Evolutionary conservation across 1,140 invertebrate genomes (phyloP).

Genomic region (Phymorhynchus buccinoides): DNA sequence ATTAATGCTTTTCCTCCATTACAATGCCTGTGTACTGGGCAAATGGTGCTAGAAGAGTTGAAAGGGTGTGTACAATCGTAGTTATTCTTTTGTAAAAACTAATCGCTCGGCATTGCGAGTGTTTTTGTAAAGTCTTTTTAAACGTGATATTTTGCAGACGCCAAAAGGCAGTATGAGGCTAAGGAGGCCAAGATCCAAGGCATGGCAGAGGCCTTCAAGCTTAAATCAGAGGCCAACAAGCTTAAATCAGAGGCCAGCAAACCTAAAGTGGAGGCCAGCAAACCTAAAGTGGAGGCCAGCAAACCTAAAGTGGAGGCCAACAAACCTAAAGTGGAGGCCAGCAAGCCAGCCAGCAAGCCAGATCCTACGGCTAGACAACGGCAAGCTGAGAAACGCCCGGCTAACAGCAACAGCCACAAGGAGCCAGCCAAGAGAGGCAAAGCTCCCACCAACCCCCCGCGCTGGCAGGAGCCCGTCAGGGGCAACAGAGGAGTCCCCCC

Average conservation of each 20-base stretch:
- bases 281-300: not conserved
- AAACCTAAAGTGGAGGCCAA: not conserved
- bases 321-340: not conserved
- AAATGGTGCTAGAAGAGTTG: too few relatives aligned
- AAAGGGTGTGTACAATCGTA: too few relatives aligned
- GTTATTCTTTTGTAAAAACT: too few relatives aligned
- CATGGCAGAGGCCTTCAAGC: too few relatives aligned
- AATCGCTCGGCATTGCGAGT: too few relatives aligned
- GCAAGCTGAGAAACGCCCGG: not conserved
- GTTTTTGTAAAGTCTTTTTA: too few relatives aligned
- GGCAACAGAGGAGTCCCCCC: not conserved
- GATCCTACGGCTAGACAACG: not conserved
- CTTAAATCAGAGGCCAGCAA: not conserved
- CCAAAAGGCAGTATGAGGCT: not conserved
- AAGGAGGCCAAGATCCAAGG: too few relatives aligned
- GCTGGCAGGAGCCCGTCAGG: not conserved
- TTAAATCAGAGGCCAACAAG: too few relatives aligned
- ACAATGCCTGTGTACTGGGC: too few relatives aligned
- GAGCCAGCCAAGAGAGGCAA: not conserved
- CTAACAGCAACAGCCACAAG: not conserved
- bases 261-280: not conserved
- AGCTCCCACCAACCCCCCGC: not conserved
- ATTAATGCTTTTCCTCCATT: too few relatives aligned
- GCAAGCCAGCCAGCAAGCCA: not conserved
- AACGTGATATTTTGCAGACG: not conserved